These are phyloP conservation scores for Catharus ustulatus DNA, from an alignment of 2,797 vertebrate genomes.

Conservation along the genomic window DNA sequence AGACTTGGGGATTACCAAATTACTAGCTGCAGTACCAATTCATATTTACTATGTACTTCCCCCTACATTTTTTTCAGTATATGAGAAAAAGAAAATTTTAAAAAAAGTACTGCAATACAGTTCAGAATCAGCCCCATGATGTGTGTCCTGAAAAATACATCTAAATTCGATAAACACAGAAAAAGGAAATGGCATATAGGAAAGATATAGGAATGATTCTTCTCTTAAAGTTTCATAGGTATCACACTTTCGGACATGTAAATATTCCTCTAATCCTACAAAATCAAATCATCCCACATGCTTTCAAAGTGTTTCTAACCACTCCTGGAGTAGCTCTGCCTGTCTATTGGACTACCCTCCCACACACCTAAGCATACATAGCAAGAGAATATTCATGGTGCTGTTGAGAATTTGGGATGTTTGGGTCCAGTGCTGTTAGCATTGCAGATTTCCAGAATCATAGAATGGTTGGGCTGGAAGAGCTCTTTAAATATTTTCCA, in stretches of 20 bases:
- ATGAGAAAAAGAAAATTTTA: not conserved
- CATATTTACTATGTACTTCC: not conserved
- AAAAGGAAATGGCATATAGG: not conserved
- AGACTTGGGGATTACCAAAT: not conserved
- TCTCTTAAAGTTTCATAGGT: not conserved
- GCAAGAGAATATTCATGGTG: not conserved
- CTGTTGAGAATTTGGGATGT: not conserved
- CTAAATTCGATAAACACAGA: not conserved
- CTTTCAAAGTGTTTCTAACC: not conserved
- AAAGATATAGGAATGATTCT: not conserved
- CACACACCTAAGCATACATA: not conserved
- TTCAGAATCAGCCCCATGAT: not conserved
- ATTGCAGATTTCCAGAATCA: not conserved
- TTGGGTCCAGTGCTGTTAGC: not conserved
- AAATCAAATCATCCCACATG: not conserved
- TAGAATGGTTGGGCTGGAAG: not conserved
- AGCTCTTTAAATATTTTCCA: not conserved
- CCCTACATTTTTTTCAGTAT: not conserved
- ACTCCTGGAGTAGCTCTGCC: not conserved
- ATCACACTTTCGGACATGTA: not conserved
- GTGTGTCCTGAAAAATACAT: not conserved
- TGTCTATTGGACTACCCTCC: not conserved
- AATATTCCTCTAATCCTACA: not conserved
- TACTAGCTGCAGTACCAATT: not conserved
- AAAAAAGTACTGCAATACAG: not conserved